Conservation (phyloP, 2,888 invertebrate genomes). For the Unio pictorum region DNA sequence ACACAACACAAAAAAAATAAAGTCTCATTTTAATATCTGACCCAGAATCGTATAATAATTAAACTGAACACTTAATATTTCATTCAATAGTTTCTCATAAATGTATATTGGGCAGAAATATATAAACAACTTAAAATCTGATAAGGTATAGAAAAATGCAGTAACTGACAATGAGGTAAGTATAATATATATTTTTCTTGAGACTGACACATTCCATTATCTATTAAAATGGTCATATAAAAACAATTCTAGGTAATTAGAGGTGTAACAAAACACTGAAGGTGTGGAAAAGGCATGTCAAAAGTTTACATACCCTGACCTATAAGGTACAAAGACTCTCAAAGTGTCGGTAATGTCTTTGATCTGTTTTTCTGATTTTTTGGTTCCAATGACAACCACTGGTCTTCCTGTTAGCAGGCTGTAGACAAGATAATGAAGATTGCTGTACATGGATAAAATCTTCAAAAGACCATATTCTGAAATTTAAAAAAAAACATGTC, state of each 20-base stretch:
- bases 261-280: background rate
- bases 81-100: too few species aligned
- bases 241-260: background rate
- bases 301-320: slow-evolving; percentile 38
- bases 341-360: slow-evolving; percentile 57
- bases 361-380: slow-evolving; percentile 50
- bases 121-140: too few species aligned
- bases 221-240: background rate
- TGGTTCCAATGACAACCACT: slow-evolving; percentile 59
- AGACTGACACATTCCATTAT: too few species aligned
- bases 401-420: slow-evolving; percentile 65
- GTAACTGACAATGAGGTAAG: too few species aligned
- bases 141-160: too few species aligned
- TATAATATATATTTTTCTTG: too few species aligned
- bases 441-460: slow-evolving; percentile 47
- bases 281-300: background rate
- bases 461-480: slow-evolving; percentile 55
- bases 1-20: too few species aligned
- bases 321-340: slow-evolving; percentile 62
- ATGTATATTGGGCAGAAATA: too few species aligned
- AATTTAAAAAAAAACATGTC: slow-evolving; percentile 1
- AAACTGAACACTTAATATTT: too few species aligned
- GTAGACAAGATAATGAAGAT: slow-evolving; percentile 57
- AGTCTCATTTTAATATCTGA: too few species aligned
- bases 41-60: too few species aligned